These are phyloP conservation scores for Bothrops jararaca DNA, from an alignment of 2,113 vertebrate species.

Conservation along the genomic window DNA sequence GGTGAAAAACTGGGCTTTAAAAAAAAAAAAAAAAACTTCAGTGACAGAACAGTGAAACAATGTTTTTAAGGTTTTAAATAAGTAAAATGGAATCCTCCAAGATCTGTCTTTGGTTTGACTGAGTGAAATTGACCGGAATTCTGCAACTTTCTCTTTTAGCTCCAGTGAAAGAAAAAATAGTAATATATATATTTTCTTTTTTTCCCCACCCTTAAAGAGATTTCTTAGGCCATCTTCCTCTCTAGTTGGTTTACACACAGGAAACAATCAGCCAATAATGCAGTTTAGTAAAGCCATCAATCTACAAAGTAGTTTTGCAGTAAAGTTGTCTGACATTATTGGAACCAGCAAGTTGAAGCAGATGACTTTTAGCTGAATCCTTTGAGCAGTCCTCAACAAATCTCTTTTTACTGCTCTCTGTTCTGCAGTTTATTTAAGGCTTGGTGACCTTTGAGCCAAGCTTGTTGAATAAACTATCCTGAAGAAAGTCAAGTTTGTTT, in stretches of 20 bases:
- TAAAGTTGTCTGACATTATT: not conserved
- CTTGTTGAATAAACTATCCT: slow-evolving; percentile 28
- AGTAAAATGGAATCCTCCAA: not conserved
- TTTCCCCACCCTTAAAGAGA: not conserved
- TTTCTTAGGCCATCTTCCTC: not conserved
- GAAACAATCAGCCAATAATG: not conserved
- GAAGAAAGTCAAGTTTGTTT: slow-evolving; percentile 18
- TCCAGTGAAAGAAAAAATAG: not conserved
- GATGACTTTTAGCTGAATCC: not conserved
- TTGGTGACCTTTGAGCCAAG: slow-evolving; percentile 9
- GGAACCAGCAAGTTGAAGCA: not conserved
- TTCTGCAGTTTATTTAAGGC: slow-evolving; percentile 29
- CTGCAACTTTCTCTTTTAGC: not conserved
- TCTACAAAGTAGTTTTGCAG: not conserved
- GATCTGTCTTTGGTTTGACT: not conserved
- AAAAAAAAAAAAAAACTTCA: too few relatives aligned
- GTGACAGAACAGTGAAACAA: not conserved
- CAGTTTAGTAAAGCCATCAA: not conserved
- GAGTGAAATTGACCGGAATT: not conserved
- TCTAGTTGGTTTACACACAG: not conserved
- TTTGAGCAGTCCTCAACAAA: not conserved
- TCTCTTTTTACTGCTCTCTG: not conserved
- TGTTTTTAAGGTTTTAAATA: not conserved
- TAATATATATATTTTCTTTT: not conserved
- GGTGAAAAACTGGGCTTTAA: not conserved